These are phyloP conservation scores for Chaenogobius annularis DNA, from an alignment of 2,113 vertebrate genomes.

Conservation along the genomic window DNA sequence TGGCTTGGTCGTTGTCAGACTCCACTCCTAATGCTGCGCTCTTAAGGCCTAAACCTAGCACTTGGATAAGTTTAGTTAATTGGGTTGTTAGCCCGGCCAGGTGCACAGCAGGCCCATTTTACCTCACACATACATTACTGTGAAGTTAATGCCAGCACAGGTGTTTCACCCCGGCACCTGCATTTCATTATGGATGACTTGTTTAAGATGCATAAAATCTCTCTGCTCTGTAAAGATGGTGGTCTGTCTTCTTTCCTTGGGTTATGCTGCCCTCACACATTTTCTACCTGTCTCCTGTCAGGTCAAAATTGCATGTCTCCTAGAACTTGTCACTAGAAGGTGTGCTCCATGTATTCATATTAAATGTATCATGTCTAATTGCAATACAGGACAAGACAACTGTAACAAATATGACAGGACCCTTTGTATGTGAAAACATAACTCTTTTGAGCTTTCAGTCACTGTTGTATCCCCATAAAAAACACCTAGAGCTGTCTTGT, in stretches of 20 bases:
- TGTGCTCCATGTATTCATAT: not conserved
- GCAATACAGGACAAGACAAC: too few relatives aligned
- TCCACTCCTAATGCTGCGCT: not conserved
- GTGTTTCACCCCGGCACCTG: constrained; percentile 9
- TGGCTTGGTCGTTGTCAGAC: not conserved
- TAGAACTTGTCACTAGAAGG: not conserved
- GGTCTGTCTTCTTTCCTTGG: not conserved
- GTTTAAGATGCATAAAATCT: not conserved
- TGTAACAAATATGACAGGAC: too few relatives aligned
- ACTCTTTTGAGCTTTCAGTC: too few relatives aligned
- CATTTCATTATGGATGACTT: constrained; percentile 9
- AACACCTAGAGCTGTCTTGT: too few relatives aligned
- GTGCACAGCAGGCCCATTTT: constrained; percentile 1
- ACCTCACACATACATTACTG: constrained; percentile 13
- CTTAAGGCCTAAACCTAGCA: constrained; percentile 1
- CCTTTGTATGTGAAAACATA: too few relatives aligned
- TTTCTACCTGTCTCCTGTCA: not conserved
- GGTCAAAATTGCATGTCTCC: not conserved
- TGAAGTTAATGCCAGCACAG: constrained; percentile 11
- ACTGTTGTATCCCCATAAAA: too few relatives aligned
- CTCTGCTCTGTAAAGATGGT: not conserved
- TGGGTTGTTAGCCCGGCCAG: constrained; percentile 11
- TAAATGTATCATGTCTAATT: too few relatives aligned
- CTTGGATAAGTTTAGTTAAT: constrained; percentile 9
- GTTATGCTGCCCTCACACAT: not conserved